Conservation (phyloP, 2,888 invertebrate genomes). For the Chaitophorus viminalis region DNA sequence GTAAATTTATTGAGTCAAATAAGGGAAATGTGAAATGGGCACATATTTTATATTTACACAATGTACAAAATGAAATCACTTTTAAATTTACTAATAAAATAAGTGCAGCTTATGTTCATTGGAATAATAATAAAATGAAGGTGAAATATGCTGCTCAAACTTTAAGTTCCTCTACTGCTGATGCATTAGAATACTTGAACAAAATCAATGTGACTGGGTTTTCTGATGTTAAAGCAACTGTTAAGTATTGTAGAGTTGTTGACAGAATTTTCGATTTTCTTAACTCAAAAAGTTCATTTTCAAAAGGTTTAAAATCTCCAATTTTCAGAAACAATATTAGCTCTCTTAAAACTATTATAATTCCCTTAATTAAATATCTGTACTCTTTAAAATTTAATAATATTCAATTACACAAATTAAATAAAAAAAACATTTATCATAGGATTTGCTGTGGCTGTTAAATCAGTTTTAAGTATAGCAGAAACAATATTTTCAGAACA, state of each 20-base stretch:
- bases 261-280: too few relatives aligned
- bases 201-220: conserved; percentile 1
- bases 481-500: too few relatives aligned
- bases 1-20: neutral
- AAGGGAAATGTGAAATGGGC: conserved; percentile 20
- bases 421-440: neutral
- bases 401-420: neutral
- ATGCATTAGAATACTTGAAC: conserved; percentile 5
- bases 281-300: too few relatives aligned
- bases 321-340: too few relatives aligned
- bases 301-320: too few relatives aligned
- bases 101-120: neutral
- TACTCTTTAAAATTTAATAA: conserved; percentile 29
- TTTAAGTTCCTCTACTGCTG: neutral
- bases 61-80: conserved; percentile 8
- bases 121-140: neutral
- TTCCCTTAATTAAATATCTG: conserved; percentile 24
- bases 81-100: conserved; percentile 12
- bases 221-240: too few relatives aligned
- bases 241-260: too few relatives aligned
- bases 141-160: conserved; percentile 8
- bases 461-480: too few relatives aligned
- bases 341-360: conserved; percentile 1
- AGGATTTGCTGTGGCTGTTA: too few relatives aligned
- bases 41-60: conserved; percentile 16